phyloP scores from a whole-genome alignment of 1,140 invertebrate species.

The Drosophila virilis region DNA sequence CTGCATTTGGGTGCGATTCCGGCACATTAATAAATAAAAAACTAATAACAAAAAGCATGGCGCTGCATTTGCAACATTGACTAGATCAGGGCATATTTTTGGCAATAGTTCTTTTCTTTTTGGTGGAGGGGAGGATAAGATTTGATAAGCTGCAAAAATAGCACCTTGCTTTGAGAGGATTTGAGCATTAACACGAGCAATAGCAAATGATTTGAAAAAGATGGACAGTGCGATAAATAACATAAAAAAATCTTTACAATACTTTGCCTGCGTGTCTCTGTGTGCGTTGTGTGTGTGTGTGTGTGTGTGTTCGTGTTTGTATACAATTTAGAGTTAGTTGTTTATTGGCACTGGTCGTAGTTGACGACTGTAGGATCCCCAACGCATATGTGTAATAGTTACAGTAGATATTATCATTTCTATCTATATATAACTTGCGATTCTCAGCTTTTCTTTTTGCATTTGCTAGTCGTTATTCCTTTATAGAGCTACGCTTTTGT shows the following conservation, averaged over 20 bases:
- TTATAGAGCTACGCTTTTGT: slow-evolving; percentile 38
- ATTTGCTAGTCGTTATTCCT: slow-evolving; percentile 15
- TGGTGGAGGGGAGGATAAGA: not conserved
- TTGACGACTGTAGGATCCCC: slow-evolving; percentile 31
- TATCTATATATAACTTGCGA: slow-evolving; percentile 30
- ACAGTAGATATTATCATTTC: slow-evolving; percentile 16
- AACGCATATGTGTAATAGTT: slow-evolving; percentile 14
- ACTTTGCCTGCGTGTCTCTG: slow-evolving; percentile 13
- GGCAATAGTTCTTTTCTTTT: slow-evolving; percentile 45
- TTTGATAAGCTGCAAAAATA: slow-evolving; percentile 26
- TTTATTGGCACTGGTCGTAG: slow-evolving; percentile 71
- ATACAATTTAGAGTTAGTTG: slow-evolving; percentile 35
- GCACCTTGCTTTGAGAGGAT: slow-evolving; percentile 35
- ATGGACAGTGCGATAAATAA: slow-evolving; percentile 28
- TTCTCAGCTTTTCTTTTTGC: slow-evolving; percentile 13
- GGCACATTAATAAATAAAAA: slow-evolving; percentile 71
- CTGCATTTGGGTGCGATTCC: slow-evolving; percentile 69
- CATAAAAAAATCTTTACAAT: slow-evolving; percentile 19
- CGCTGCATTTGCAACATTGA: slow-evolving; percentile 71
- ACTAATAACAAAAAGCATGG: slow-evolving; percentile 80
- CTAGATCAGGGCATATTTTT: slow-evolving; percentile 62
- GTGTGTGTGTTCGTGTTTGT: slow-evolving; percentile 9
- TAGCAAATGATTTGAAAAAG: slow-evolving; percentile 15
- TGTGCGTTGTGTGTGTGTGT: not conserved
- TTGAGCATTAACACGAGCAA: slow-evolving; percentile 50